Conservation (phyloP, 1,140 invertebrate species). For the Magallana angulata region DNA sequence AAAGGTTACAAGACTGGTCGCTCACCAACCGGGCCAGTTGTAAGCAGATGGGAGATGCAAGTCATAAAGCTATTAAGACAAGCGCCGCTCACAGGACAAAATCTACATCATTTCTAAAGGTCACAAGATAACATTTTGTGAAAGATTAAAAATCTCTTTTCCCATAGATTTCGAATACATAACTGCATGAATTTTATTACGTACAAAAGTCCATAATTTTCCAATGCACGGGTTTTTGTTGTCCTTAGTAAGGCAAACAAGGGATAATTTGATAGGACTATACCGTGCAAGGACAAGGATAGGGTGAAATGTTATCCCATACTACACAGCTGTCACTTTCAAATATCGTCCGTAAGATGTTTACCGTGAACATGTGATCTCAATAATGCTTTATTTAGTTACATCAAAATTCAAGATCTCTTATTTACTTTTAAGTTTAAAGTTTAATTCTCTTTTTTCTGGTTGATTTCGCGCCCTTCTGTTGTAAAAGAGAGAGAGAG, state of each 20-base stretch:
- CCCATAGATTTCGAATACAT: conserved; percentile 31
- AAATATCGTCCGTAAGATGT: not conserved
- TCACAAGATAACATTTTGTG: conserved; percentile 38
- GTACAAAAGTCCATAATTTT: not conserved
- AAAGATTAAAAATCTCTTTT: conserved; percentile 29
- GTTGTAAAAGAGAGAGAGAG: not conserved
- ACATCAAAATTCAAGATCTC: not conserved
- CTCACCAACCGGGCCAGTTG: not conserved
- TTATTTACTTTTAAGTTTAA: not conserved
- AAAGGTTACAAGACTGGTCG: conserved; percentile 40
- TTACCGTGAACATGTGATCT: not conserved
- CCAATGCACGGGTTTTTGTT: not conserved
- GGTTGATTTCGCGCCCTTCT: conserved; percentile 8
- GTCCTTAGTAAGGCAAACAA: not conserved
- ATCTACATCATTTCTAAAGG: conserved; percentile 28
- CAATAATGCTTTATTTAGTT: not conserved
- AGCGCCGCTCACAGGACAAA: not conserved
- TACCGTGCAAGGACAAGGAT: conserved; percentile 22
- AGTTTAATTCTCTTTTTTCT: not conserved
- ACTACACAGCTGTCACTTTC: not conserved
- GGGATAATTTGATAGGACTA: not conserved
- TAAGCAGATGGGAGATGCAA: conserved; percentile 11
- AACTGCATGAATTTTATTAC: conserved; percentile 1
- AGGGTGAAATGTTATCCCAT: not conserved
- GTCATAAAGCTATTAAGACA: conserved; percentile 27